phyloP scores from a whole-genome alignment of 1,140 invertebrate species.

The Drosophila miranda region DNA sequence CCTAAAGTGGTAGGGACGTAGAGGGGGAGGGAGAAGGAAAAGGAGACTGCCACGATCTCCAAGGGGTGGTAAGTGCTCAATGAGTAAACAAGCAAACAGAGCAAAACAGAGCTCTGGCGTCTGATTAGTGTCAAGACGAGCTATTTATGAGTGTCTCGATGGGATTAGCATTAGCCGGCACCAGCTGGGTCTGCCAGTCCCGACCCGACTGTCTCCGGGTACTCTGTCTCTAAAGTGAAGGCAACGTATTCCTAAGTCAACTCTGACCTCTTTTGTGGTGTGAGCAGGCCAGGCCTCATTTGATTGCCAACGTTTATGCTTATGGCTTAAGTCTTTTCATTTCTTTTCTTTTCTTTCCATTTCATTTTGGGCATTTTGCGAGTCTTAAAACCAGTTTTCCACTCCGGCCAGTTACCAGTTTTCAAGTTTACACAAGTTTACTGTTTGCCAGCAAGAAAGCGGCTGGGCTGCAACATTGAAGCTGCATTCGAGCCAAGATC shows the following conservation, averaged over 20 bases:
- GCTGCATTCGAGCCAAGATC: constrained; percentile 19
- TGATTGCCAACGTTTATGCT: constrained; percentile 74
- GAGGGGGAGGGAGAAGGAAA: not conserved
- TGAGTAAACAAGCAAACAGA: constrained; percentile 41
- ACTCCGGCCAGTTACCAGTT: constrained; percentile 57
- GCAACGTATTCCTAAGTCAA: constrained; percentile 55
- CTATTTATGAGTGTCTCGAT: constrained; percentile 47
- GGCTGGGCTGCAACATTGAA: constrained; percentile 29
- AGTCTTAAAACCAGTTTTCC: constrained; percentile 64
- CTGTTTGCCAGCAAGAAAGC: constrained; percentile 52
- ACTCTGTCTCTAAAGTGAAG: constrained; percentile 1
- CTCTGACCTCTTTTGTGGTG: constrained; percentile 72
- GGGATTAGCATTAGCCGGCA: constrained; percentile 35
- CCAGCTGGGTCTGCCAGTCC: constrained; percentile 24
- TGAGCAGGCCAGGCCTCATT: constrained; percentile 50
- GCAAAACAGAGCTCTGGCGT: constrained; percentile 7
- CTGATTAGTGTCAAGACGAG: constrained; percentile 53
- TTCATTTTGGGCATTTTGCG: constrained; percentile 66
- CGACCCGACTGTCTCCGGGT: not conserved
- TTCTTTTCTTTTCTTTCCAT: constrained; percentile 48
- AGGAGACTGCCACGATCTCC: not conserved
- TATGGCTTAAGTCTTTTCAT: constrained; percentile 43
- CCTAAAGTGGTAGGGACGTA: not conserved
- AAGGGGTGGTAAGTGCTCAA: constrained; percentile 22
- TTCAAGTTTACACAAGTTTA: constrained; percentile 68